phyloP scores from a whole-genome alignment of 2,113 vertebrate species.

The Cnemophilus loriae region DNA sequence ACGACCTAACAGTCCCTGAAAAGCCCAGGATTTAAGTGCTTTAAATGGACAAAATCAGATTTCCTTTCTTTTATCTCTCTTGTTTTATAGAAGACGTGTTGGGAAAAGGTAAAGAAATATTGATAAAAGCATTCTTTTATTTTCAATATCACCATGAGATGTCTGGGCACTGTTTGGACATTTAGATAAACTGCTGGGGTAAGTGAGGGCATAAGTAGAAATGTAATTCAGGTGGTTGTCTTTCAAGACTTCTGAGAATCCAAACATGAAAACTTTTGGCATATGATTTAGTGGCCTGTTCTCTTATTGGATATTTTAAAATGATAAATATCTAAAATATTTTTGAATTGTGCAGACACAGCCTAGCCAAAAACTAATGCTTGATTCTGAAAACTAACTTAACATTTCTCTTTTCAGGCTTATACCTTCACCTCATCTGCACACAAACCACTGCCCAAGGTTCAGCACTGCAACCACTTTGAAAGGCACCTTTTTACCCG shows the following conservation, averaged over 20 bases:
- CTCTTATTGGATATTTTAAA: neutral
- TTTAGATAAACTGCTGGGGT: neutral
- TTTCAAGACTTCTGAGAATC: neutral
- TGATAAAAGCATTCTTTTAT: neutral
- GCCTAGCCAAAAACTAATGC: neutral
- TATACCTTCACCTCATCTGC: fast-evolving
- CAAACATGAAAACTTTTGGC: neutral
- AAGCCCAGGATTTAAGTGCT: neutral
- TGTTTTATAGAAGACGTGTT: neutral
- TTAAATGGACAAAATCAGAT: neutral
- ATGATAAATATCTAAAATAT: neutral
- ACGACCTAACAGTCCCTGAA: neutral
- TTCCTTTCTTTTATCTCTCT: neutral
- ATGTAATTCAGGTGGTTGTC: neutral
- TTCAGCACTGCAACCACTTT: fast-evolving
- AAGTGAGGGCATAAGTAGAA: neutral
- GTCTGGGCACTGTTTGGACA: too few species aligned
- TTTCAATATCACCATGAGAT: neutral
- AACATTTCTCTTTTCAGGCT: neutral
- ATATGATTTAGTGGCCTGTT: neutral
- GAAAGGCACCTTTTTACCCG: neutral
- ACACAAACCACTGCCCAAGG: neutral
- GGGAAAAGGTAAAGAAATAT: neutral
- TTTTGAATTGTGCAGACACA: neutral
- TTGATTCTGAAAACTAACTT: neutral